Conservation (phyloP, 2,888 invertebrate genomes). For the Nomada lathburiana region DNA sequence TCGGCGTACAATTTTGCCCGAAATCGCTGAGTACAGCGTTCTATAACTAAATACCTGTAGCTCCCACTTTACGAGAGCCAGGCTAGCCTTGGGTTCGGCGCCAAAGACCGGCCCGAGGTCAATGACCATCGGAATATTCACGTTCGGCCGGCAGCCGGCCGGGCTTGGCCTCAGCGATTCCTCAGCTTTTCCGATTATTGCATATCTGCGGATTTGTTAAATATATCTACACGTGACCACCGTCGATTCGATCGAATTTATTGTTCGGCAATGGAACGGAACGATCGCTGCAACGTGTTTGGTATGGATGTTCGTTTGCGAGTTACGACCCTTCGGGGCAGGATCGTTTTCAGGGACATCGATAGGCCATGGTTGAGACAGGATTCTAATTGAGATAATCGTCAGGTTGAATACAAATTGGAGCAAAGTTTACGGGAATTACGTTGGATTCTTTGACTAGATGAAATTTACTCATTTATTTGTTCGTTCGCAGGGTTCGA, state of each 20-base stretch:
- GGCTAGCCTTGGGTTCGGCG: conserved; percentile 78
- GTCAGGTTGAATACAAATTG: too few species aligned
- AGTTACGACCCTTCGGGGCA: conserved; percentile 16
- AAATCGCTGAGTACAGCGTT: conserved; percentile 55
- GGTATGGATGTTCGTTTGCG: neutral
- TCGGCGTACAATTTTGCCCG: conserved; percentile 33
- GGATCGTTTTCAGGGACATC: conserved; percentile 40
- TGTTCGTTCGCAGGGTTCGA: too few species aligned
- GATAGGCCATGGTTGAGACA: neutral
- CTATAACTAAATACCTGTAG: conserved; percentile 64
- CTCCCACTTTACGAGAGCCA: conserved; percentile 63
- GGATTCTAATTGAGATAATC: too few species aligned
- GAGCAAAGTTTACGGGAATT: too few species aligned
- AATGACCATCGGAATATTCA: conserved; percentile 83
- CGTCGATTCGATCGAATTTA: conserved; percentile 22
- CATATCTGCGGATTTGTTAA: conserved; percentile 60
- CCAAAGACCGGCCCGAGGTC: conserved; percentile 80
- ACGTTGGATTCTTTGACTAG: too few species aligned
- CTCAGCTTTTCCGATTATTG: conserved; percentile 64
- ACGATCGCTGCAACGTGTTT: neutral
- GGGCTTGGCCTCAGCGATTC: conserved; percentile 71
- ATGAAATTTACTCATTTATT: too few species aligned
- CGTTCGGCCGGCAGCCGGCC: conserved; percentile 76
- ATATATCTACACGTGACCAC: conserved; percentile 15
- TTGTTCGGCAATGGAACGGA: conserved; percentile 36